Conservation (phyloP, 1,140 invertebrate species). For the Wiebesia pumilae region DNA sequence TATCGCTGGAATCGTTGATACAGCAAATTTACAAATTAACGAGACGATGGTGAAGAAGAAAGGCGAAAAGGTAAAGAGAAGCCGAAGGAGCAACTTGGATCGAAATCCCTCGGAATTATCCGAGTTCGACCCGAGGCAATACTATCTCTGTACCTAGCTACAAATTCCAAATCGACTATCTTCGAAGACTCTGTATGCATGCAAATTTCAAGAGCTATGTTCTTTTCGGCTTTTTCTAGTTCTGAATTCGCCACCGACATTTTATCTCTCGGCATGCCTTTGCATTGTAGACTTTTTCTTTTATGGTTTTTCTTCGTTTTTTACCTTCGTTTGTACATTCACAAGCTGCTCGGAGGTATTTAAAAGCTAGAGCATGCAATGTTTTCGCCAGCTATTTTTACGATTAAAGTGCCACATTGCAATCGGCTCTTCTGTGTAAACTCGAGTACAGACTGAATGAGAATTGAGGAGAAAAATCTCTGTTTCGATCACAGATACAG, state of each 20-base stretch:
- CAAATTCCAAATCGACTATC: slow-evolving; percentile 1
- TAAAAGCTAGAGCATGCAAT: neutral
- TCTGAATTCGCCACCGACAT: neutral
- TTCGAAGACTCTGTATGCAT: slow-evolving; percentile 30
- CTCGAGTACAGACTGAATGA: neutral
- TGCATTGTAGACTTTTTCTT: neutral
- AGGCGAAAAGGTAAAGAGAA: neutral
- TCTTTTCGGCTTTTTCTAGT: neutral
- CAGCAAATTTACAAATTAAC: slow-evolving; percentile 32
- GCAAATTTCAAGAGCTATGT: slow-evolving; percentile 32
- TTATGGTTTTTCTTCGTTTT: neutral
- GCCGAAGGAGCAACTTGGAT: slow-evolving; percentile 27
- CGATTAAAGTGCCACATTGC: neutral
- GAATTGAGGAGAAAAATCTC: neutral
- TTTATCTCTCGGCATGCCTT: neutral
- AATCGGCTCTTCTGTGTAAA: neutral
- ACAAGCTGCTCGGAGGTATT: neutral
- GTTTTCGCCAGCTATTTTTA: neutral
- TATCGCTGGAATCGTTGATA: neutral
- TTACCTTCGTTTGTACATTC: neutral
- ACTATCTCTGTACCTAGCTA: neutral
- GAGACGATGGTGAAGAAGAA: neutral
- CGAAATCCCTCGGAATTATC: slow-evolving; percentile 27
- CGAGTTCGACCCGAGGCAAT: slow-evolving; percentile 19
- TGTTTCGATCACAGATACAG: neutral